These are phyloP conservation scores for Epinephelus cyanopodus DNA, from an alignment of 2,113 vertebrate genomes.

Conservation along the genomic window DNA sequence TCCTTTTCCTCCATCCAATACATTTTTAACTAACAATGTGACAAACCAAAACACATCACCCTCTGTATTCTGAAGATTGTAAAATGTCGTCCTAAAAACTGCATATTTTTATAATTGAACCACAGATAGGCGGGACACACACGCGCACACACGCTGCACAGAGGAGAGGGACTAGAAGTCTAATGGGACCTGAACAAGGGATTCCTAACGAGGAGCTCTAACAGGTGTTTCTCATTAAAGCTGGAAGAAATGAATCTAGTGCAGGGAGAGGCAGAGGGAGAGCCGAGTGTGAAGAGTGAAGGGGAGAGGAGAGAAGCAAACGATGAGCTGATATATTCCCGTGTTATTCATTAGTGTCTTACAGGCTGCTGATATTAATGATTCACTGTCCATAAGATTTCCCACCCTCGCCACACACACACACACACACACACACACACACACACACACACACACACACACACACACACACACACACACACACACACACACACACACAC, in stretches of 20 bases:
- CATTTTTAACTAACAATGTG: not conserved
- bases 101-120: slow-evolving; percentile 27
- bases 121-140: not conserved
- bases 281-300: slow-evolving; percentile 27
- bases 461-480: not conserved
- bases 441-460: too few species aligned
- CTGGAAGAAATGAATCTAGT: slow-evolving; percentile 41
- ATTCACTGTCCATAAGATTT: slow-evolving; percentile 64
- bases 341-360: slow-evolving; percentile 79
- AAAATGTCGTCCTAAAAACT: slow-evolving; percentile 24
- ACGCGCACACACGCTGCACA: not conserved
- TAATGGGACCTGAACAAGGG: slow-evolving; percentile 66
- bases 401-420: not conserved
- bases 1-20: not conserved
- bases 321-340: slow-evolving; percentile 68
- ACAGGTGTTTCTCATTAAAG: slow-evolving; percentile 82
- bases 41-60: slow-evolving; percentile 6
- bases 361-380: slow-evolving; percentile 74
- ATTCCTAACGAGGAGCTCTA: slow-evolving; percentile 68
- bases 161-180: slow-evolving; percentile 40
- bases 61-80: not conserved
- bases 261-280: slow-evolving; percentile 30
- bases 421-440: slow-evolving; percentile 1
- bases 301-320: slow-evolving; percentile 52
- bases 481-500: not conserved